Evolutionary conservation across 2,113 vertebrate species (phyloP).

Genomic region (Scomber japonicus): DNA sequence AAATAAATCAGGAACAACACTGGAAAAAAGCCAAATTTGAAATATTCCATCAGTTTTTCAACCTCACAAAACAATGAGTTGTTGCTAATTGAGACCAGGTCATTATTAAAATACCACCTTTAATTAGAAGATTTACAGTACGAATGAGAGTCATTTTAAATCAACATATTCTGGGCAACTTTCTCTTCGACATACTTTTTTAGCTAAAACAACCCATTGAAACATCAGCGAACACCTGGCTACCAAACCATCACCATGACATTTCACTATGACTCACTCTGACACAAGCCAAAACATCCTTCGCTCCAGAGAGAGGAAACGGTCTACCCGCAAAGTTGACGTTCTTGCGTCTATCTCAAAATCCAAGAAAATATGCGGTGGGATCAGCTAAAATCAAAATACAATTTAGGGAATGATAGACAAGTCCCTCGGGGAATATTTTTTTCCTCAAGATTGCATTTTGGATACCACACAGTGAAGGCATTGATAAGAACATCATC

Average conservation of each 20-base stretch:
- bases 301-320: not conserved
- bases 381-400: not conserved
- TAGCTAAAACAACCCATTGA: no score
- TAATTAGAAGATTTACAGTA: not conserved
- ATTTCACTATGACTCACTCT: not conserved
- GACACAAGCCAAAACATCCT: not conserved
- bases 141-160: no score
- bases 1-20: no score
- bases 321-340: slow-evolving; percentile 12
- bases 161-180: no score
- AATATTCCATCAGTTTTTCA: no score
- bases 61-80: no score
- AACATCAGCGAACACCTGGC: no score
- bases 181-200: no score
- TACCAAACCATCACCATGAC: not conserved
- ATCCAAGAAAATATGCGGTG: not conserved
- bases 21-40: no score
- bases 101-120: not conserved
- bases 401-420: slow-evolving; percentile 8
- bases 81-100: not conserved
- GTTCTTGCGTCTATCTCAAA: not conserved
- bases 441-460: slow-evolving; percentile 4
- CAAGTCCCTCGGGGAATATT: not conserved
- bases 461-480: slow-evolving; percentile 24
- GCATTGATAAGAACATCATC: slow-evolving; percentile 32